Evolutionary conservation across 2,113 vertebrate species (phyloP), one percentile per base, ranked within the genome.

Genomic region (Lepisosteus osseus): DNA sequence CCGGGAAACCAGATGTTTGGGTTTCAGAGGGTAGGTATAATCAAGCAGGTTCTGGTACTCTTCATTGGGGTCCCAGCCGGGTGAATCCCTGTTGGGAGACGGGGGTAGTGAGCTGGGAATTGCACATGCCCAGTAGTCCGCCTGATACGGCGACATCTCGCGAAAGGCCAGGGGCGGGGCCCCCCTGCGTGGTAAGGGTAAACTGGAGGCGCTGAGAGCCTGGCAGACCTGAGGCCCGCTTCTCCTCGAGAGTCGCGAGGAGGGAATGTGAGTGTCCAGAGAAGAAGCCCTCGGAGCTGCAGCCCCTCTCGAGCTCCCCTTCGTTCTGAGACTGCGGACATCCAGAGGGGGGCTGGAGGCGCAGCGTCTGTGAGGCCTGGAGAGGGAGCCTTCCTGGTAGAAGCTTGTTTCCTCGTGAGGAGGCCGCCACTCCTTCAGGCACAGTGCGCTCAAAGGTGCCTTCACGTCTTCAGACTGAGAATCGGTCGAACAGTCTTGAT

Each of bases 41-140:
- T 99, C 93, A 63, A 99, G 87, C 74, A 99, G 79, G 41, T 90
- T 91, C 83, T 95, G 88, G 0, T 99, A 99, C 63, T 98, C 96
- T 44, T 88, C 91, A 74, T 91, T 84, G 14, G 96, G 95, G 77
- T 98, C 82, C 96, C 95, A 96, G 68, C 75, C 83, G 0, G 92
- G 88, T 0, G 92, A 95, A 9, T 3, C 78, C 4, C 95, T 88
- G 81, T 97, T 85, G 0, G 92, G 90, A 43, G 92, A 94, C 0
- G 93, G 93, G 12, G 92, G 93, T 45, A 90, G 73, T 0, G 86
- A 83, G 65, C 90, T 87, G 0, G 96, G 95, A 6, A 97, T 92
- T 72, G 93, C 93, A 54, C 93, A 95, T 0, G 93, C 92, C 95
- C 97, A 97, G 84, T 96, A 96, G 73, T 94, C 84, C 0, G 90